Evolutionary conservation across 2,113 vertebrate species (phyloP).

Genomic region (Aleadryas rufinucha): DNA sequence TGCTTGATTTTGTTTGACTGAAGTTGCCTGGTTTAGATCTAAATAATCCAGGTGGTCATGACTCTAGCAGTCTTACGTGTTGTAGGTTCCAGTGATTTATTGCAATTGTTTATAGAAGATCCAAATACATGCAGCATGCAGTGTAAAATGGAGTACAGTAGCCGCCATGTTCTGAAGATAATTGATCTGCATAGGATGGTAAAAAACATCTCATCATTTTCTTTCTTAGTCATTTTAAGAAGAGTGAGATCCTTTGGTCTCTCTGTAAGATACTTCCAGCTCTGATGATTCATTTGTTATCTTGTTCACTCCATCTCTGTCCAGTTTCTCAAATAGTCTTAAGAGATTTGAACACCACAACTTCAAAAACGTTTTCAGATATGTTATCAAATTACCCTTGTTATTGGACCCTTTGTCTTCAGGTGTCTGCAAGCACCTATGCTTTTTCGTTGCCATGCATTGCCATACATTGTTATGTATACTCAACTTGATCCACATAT

Average conservation of each 20-base stretch:
- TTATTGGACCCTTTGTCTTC: background rate
- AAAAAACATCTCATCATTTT: background rate
- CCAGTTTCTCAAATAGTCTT: background rate
- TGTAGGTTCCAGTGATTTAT: background rate
- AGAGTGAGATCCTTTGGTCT: background rate
- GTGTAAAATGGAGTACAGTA: background rate
- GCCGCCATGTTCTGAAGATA: background rate
- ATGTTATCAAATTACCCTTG: background rate
- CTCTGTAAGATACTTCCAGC: background rate
- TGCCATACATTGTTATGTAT: background rate
- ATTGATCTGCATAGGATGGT: background rate
- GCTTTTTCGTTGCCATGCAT: background rate
- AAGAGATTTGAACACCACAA: background rate
- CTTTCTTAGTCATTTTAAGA: background rate
- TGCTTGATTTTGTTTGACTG: background rate
- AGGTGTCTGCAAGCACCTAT: background rate
- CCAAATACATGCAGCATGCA: background rate
- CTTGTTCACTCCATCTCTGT: fast-evolving
- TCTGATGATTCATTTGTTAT: background rate
- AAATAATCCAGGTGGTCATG: background rate
- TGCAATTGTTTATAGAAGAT: background rate
- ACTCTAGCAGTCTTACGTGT: background rate
- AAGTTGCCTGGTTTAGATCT: background rate
- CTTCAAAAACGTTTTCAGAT: background rate
- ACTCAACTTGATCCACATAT: background rate